These are phyloP conservation scores for Vespertilio murinus DNA, from an alignment of 2,797 vertebrate genomes.

Conservation along the genomic window DNA sequence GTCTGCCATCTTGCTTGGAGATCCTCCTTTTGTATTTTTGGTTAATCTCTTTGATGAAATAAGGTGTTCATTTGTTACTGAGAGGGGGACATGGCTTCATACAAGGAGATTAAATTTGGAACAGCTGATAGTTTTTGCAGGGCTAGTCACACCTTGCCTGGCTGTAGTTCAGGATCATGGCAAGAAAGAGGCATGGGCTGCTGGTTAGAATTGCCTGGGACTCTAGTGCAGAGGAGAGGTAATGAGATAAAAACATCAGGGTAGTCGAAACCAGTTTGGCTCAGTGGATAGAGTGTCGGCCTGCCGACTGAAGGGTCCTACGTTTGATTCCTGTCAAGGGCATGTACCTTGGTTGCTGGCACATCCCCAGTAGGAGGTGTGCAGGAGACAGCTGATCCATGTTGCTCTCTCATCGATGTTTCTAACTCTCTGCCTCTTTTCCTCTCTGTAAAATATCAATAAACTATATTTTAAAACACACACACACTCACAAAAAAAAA, in stretches of 20 bases:
- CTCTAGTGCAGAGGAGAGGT: background rate
- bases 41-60: slow-evolving; percentile 43
- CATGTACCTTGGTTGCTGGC: no score
- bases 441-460: no score
- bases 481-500: no score
- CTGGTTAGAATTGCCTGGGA: slow-evolving; percentile 9
- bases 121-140: background rate
- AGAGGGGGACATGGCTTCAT: background rate
- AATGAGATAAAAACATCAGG: slow-evolving; percentile 2
- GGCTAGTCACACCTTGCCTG: slow-evolving; percentile 39
- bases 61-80: slow-evolving; percentile 24
- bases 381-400: no score
- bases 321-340: no score
- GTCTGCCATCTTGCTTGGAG: slow-evolving; percentile 61
- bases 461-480: no score
- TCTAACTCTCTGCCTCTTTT: no score
- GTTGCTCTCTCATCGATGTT: no score
- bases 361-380: no score
- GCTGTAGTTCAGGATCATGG: background rate
- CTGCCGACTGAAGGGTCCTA: no score
- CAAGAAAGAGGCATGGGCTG: background rate
- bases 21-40: slow-evolving; percentile 47
- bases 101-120: background rate
- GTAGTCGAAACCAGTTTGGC: no score
- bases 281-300: no score